Percentiles rank a stretch among this genome's conserved stretches.
phyloP scores from a whole-genome alignment of 92 coral and sea anemone species.

The Epizoanthus stellaris region DNA sequence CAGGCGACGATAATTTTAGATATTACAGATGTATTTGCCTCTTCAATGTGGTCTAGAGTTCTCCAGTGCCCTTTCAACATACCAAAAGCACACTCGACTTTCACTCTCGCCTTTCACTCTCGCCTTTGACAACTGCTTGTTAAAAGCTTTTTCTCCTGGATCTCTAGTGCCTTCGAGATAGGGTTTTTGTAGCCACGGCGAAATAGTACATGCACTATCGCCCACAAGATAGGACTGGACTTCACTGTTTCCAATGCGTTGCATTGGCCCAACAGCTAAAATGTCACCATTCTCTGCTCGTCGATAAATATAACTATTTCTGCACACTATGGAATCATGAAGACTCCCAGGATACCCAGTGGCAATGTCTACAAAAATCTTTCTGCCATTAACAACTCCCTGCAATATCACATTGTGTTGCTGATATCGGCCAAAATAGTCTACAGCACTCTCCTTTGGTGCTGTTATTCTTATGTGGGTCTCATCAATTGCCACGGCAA shows the following conservation, averaged over 20 bases:
- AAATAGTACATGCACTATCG: constrained; percentile 54
- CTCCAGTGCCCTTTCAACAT: constrained; percentile 24
- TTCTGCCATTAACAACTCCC: constrained; percentile 63
- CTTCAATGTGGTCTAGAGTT: neutral
- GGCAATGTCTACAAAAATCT: constrained; percentile 52
- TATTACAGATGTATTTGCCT: neutral
- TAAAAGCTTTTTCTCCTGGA: constrained; percentile 52
- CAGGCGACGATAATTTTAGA: constrained; percentile 8
- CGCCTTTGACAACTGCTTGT: constrained; percentile 27
- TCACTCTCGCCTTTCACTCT: neutral
- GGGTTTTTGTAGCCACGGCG: constrained; percentile 71
- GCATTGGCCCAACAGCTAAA: constrained; percentile 50
- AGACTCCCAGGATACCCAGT: constrained; percentile 55
- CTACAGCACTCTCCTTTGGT: constrained; percentile 62
- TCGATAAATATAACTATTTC: constrained; percentile 47
- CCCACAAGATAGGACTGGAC: constrained; percentile 62
- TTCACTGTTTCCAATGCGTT: constrained; percentile 39
- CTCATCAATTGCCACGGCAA: constrained; percentile 65
- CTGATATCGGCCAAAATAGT: constrained; percentile 57
- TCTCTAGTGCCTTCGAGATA: constrained; percentile 64
- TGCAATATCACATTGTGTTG: constrained; percentile 57
- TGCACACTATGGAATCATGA: constrained; percentile 52
- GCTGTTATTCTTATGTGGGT: constrained; percentile 58
- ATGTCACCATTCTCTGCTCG: constrained; percentile 61
- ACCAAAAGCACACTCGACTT: neutral